Percentiles rank a stretch among this genome's conserved stretches.
Conservation (phyloP, 2,113 vertebrate genomes). For the Potamarius usumacintae region DNA sequence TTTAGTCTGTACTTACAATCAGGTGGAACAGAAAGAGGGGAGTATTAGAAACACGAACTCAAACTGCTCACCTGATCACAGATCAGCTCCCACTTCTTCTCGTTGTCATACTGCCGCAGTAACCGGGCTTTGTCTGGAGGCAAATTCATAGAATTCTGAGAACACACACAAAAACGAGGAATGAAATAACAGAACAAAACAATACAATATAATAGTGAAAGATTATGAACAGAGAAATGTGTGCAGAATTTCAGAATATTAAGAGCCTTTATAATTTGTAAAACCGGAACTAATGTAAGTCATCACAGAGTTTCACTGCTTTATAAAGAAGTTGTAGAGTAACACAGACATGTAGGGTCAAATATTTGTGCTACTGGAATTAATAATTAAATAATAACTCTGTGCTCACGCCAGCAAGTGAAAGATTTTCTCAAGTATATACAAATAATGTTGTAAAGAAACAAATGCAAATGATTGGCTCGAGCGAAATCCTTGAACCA, state of each 20-base stretch:
- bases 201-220: constrained; percentile 14
- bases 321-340: not conserved
- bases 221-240: not conserved
- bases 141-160: constrained; percentile 97
- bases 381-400: not conserved
- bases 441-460: not conserved
- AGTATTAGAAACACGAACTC: not conserved
- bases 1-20: not conserved
- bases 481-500: not conserved
- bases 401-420: not conserved
- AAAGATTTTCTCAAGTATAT: not conserved
- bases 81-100: constrained; percentile 99
- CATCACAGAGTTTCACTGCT: not conserved
- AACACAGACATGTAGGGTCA: not conserved
- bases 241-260: not conserved
- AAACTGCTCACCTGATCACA: constrained; percentile 89
- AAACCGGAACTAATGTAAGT: not conserved
- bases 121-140: constrained; percentile 97
- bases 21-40: not conserved
- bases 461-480: not conserved
- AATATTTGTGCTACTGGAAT: not conserved
- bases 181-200: constrained; percentile 25
- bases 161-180: constrained; percentile 38
- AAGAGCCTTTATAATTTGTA: not conserved
- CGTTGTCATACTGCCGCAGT: constrained; percentile 94